A percentile compares a stretch with the other conserved stretches of the same genome.
Evolutionary conservation across 2,888 invertebrate genomes (phyloP).

Genomic region (Siphonodentalium dalli): DNA sequence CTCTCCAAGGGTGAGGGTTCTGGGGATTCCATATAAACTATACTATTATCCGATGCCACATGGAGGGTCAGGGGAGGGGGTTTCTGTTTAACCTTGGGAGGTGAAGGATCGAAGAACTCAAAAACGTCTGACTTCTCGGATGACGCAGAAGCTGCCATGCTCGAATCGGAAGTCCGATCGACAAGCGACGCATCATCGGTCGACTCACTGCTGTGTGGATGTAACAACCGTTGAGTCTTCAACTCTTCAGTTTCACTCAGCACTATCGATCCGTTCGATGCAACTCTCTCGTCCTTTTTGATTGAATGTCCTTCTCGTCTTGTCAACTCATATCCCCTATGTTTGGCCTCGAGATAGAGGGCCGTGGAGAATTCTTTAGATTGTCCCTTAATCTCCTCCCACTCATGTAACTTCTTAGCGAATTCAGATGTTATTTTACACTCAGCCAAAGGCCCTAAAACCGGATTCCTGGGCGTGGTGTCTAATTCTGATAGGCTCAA

Average conservation of each 20-base stretch:
- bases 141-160: not conserved
- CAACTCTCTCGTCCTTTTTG: conserved; percentile 22
- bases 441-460: conserved; percentile 64
- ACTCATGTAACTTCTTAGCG: conserved; percentile 87
- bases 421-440: conserved; percentile 82
- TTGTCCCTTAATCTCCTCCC: conserved; percentile 69
- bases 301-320: conserved; percentile 7
- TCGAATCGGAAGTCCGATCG: not conserved
- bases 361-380: conserved; percentile 36
- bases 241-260: conserved; percentile 23
- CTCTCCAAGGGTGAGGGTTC: conserved; percentile 44
- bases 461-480: conserved; percentile 82
- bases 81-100: conserved; percentile 27
- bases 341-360: conserved; percentile 42
- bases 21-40: no score
- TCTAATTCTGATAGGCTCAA: conserved; percentile 68
- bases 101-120: conserved; percentile 17
- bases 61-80: conserved; percentile 46
- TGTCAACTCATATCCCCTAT: conserved; percentile 31
- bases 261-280: conserved; percentile 6
- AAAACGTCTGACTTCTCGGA: not conserved
- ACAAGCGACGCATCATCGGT: conserved; percentile 1
- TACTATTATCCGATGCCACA: no score
- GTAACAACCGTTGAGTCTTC: conserved; percentile 7
- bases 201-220: conserved; percentile 30